Conservation (phyloP, 1,140 invertebrate species). For the Vollenhovia emeryi region DNA sequence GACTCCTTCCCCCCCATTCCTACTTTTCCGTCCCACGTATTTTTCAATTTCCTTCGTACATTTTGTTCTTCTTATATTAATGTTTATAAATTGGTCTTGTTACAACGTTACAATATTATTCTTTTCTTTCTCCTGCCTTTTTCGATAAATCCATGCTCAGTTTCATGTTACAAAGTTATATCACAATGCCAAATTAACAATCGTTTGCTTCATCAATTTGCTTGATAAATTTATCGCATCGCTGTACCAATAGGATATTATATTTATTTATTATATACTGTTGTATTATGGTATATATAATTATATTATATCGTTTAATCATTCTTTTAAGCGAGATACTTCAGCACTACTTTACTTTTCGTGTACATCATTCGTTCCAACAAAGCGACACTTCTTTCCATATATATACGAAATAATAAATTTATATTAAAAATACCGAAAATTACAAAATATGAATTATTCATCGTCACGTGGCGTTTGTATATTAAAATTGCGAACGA, state of each 20-base stretch:
- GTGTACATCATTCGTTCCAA: neutral
- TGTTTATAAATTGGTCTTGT: neutral
- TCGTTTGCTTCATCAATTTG: slow-evolving; percentile 19
- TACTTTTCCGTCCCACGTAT: neutral
- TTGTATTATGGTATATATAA: neutral
- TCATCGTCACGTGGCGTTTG: neutral
- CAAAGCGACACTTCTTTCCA: neutral
- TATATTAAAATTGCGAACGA: neutral
- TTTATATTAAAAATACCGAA: slow-evolving; percentile 6
- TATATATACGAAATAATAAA: neutral
- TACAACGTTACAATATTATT: neutral
- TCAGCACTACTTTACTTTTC: neutral
- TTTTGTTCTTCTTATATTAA: neutral
- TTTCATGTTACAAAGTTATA: neutral
- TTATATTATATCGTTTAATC: neutral
- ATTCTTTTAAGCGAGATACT: neutral
- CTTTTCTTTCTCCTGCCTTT: neutral
- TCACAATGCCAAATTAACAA: neutral
- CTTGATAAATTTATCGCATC: neutral
- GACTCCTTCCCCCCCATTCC: neutral
- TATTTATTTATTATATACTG: neutral
- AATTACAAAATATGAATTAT: neutral
- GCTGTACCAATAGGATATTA: neutral
- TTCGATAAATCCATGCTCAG: neutral
- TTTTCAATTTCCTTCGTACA: neutral